Evolutionary conservation across 2,797 vertebrate species (phyloP).

Genomic region (Rhodeus uyekii): DNA sequence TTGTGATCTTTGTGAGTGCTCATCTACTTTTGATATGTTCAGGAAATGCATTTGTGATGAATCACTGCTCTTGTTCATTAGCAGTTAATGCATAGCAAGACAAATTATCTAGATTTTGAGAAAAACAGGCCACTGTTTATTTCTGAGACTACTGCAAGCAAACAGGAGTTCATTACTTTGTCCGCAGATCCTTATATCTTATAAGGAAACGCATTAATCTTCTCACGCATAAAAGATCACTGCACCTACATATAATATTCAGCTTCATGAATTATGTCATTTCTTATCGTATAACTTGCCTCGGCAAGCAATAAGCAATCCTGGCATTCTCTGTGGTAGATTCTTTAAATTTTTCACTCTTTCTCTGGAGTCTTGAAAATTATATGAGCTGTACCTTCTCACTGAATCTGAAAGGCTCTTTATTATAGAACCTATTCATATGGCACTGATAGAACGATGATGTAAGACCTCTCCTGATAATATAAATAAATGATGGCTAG

Average conservation of each 20-base stretch:
- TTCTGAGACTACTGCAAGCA: background rate
- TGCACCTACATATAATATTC: slow-evolving; percentile 14
- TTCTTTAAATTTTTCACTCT: slow-evolving; percentile 52
- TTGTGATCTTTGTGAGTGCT: background rate
- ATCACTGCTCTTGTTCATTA: slow-evolving; percentile 6
- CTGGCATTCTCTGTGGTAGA: slow-evolving; percentile 57
- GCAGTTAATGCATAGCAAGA: slow-evolving; percentile 31
- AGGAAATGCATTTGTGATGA: slow-evolving; percentile 15
- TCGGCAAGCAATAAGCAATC: slow-evolving; percentile 49
- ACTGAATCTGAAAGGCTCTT: slow-evolving; percentile 18
- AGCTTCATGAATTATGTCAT: slow-evolving; percentile 33
- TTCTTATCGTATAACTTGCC: slow-evolving; percentile 43
- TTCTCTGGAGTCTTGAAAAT: slow-evolving; percentile 58
- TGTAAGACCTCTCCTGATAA: background rate
- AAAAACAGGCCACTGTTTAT: background rate
- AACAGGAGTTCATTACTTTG: background rate
- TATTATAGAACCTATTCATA: slow-evolving; percentile 23
- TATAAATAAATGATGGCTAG: slow-evolving; percentile 26
- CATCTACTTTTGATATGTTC: slow-evolving; percentile 13
- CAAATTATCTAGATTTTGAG: background rate
- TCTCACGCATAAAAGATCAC: slow-evolving; percentile 27
- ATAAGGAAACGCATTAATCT: slow-evolving; percentile 1
- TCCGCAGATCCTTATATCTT: slow-evolving; percentile 3
- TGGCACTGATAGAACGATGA: slow-evolving; percentile 28
- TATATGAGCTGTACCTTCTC: slow-evolving; percentile 5